phyloP scores from a whole-genome alignment of 2,888 invertebrate genomes.

The Trissolcus japonicus region DNA sequence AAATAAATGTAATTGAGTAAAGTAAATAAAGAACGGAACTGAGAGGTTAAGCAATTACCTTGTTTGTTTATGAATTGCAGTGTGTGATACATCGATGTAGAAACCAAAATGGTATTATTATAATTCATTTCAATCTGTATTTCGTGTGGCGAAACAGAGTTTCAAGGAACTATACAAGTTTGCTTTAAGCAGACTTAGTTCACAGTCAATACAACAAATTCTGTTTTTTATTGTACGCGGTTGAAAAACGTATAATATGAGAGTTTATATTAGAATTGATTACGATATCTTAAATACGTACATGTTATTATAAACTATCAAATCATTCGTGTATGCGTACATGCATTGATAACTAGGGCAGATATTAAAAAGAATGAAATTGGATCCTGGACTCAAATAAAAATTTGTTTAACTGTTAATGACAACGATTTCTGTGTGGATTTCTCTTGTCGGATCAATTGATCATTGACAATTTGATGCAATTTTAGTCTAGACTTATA shows the following conservation, averaged over 20 bases:
- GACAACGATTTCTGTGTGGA: too few relatives aligned
- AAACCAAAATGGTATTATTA: conserved; percentile 4
- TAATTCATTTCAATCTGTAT: conserved; percentile 1
- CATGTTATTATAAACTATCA: conserved; percentile 11
- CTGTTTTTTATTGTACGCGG: conserved; percentile 21
- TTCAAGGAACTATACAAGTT: conserved; percentile 1
- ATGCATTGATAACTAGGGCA: conserved; percentile 5
- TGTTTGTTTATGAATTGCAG: conserved; percentile 24
- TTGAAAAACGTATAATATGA: conserved; percentile 23
- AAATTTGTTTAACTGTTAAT: conserved; percentile 1
- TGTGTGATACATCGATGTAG: conserved; percentile 32
- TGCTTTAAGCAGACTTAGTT: conserved; percentile 19
- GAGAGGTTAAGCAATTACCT: conserved; percentile 13
- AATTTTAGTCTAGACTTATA: too few relatives aligned
- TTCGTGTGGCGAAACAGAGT: not conserved
- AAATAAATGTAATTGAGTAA: not conserved
- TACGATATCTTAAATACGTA: conserved; percentile 35
- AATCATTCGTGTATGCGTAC: conserved; percentile 12
- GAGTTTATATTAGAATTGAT: conserved; percentile 25
- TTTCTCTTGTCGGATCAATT: too few relatives aligned
- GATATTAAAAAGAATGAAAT: not conserved
- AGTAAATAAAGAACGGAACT: not conserved
- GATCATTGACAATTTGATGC: too few relatives aligned
- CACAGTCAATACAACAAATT: conserved; percentile 39
- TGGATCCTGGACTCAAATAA: conserved; percentile 21